Base-by-base conservation (phyloP, 2,888 invertebrate species). In the Stegana nigrithorax region DNA sequence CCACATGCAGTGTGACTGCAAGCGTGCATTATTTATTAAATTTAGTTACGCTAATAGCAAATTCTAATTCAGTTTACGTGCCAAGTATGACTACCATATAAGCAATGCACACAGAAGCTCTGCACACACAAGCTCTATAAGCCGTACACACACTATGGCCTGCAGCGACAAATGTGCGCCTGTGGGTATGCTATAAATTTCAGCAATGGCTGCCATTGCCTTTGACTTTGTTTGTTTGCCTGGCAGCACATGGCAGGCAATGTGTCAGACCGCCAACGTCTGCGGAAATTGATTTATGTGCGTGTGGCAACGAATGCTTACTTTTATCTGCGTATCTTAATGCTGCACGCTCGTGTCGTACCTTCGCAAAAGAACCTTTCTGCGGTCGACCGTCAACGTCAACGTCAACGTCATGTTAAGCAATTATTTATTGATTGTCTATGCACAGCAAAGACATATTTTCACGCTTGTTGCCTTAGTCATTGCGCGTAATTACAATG, bases 201-300 rank as follows among this genome's bases (percentile, higher is more conserved):
- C 51, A 26, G 32, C 14, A 17, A n/a, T 44, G 29, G 47, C 44
- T 58, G 58, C 12, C 17, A 21, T 2, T 25, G 45, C 58, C 36
- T 44, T 62, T 61, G 56, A 64, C 66, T 63, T 56, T 58, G 44
- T 42, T 50, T 60, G 29, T 29, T 7, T 29, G 10, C 29, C 10
- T n/a, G n/a, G n/a, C n/a, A n/a, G n/a, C n/a, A n/a, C 32, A 4
- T 32, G n/a, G 12, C 32, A 32, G 3, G 32, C 2, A 2, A 10
- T 32, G 10, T 32, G 32, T 5, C 14, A 2, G 5, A n/a, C 14
- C 39, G 10, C 17, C 6, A n/a, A 6, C 39, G 10, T 45, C 56
- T 26, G 45, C 21, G 44, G 60, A 70, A 72, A 72, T 72, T 72
- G 70, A 72, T 72, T 72, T 71, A 72, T 60, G 32, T 27, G 62